These are phyloP conservation scores for Torymus texanus DNA, from an alignment of 2,888 invertebrate species.

Conservation along the genomic window DNA sequence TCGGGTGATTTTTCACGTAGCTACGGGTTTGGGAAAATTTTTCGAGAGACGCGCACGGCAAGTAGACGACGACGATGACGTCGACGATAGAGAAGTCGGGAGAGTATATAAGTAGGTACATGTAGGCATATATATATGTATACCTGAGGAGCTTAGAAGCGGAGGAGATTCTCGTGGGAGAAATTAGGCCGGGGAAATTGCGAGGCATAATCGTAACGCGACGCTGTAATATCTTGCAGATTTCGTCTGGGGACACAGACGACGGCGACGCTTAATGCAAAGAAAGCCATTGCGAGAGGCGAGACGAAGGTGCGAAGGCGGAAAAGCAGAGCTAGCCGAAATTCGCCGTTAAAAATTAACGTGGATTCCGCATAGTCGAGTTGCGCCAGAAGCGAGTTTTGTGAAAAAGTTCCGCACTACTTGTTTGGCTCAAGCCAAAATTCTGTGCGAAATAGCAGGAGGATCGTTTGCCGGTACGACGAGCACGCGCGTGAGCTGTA, in stretches of 20 bases:
- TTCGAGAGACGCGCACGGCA: slow-evolving; percentile 15
- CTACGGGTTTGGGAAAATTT: slow-evolving; percentile 45
- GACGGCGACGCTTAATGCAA: slow-evolving; percentile 34
- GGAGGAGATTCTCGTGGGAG: slow-evolving; percentile 38
- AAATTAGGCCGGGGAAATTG: slow-evolving; percentile 60
- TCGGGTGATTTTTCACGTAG: slow-evolving; percentile 46
- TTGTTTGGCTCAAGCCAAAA: too few relatives aligned
- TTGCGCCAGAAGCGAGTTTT: too few relatives aligned
- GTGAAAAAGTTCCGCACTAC: too few relatives aligned
- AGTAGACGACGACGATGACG: slow-evolving; percentile 23
- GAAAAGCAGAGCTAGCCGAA: neutral
- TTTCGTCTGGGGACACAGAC: slow-evolving; percentile 29
- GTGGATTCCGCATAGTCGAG: neutral
- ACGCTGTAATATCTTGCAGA: slow-evolving; percentile 58
- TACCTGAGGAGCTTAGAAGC: neutral
- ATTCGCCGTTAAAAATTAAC: slow-evolving; percentile 18
- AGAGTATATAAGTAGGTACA: too few relatives aligned
- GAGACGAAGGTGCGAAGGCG: too few relatives aligned
- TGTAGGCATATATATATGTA: neutral
- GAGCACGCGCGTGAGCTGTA: too few relatives aligned
- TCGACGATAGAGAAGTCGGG: slow-evolving; percentile 3
- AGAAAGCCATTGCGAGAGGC: slow-evolving; percentile 9
- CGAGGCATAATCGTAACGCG: slow-evolving; percentile 59
- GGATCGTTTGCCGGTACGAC: too few relatives aligned
- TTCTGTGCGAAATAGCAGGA: too few relatives aligned